These are phyloP conservation scores for Zhengitettix transpicula DNA, from an alignment of 2,888 invertebrate genomes.

Conservation along the genomic window DNA sequence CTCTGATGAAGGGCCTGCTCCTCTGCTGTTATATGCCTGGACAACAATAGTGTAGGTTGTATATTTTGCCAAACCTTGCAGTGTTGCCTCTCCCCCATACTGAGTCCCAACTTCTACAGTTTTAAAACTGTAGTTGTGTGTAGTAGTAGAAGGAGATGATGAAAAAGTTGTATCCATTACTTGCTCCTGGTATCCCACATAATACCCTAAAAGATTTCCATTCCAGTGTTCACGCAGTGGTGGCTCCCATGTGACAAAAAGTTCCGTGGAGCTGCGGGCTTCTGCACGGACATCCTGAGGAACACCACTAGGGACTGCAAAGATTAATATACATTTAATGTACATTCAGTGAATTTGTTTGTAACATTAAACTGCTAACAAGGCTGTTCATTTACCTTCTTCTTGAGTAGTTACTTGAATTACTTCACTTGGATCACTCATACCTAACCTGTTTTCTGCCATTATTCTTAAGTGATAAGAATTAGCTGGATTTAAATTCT, in stretches of 20 bases:
- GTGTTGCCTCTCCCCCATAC: constrained; percentile 46
- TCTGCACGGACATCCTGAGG: constrained; percentile 68
- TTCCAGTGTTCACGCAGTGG: constrained; percentile 76
- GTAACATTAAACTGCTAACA: too few relatives aligned
- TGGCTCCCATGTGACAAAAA: constrained; percentile 74
- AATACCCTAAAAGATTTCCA: constrained; percentile 72
- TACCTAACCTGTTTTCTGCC: constrained; percentile 76
- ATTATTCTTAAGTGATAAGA: constrained; percentile 77
- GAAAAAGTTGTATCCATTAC: constrained; percentile 8
- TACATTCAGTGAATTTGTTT: too few relatives aligned
- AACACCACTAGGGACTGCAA: constrained; percentile 49
- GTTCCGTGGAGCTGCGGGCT: constrained; percentile 69
- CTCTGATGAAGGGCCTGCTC: constrained; percentile 69
- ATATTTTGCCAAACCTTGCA: constrained; percentile 58
- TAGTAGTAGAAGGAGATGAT: constrained; percentile 7
- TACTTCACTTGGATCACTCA: constrained; percentile 73
- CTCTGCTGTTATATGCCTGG: constrained; percentile 74
- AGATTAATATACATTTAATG: background rate
- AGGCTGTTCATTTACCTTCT: constrained; percentile 35
- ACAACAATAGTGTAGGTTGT: constrained; percentile 68
- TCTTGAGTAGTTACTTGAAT: constrained; percentile 73
- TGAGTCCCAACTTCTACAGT: constrained; percentile 55
- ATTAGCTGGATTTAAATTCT: constrained; percentile 68
- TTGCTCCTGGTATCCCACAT: constrained; percentile 67
- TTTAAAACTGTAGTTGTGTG: constrained; percentile 43